Conservation (phyloP, 2,888 invertebrate genomes). For the Stratiomys singularior region DNA sequence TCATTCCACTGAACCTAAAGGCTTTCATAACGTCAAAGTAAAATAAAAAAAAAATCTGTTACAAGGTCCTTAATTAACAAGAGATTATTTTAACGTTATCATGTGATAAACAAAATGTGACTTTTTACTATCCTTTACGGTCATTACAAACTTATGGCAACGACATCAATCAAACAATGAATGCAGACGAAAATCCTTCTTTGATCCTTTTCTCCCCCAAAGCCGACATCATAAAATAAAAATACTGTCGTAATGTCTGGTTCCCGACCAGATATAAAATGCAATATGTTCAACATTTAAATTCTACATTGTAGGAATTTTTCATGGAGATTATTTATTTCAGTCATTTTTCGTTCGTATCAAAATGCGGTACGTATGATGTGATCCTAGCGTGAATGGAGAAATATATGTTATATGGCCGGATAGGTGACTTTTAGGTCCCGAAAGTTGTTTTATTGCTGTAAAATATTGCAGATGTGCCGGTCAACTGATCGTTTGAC, state of each 20-base stretch:
- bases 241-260: background rate
- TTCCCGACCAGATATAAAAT: background rate
- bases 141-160: too few species aligned
- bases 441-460: background rate
- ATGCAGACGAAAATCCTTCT: too few species aligned
- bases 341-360: constrained; percentile 4
- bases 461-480: background rate
- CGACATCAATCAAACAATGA: too few species aligned
- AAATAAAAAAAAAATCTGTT: too few species aligned
- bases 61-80: too few species aligned
- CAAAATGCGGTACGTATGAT: background rate
- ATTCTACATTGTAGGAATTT: constrained; percentile 7
- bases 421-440: background rate
- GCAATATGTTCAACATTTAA: background rate
- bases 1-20: too few species aligned
- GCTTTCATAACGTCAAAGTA: too few species aligned
- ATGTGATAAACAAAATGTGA: too few species aligned
- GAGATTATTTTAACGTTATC: too few species aligned
- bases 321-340: background rate
- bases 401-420: background rate
- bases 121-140: too few species aligned
- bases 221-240: too few species aligned
- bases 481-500: background rate
- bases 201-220: too few species aligned
- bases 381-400: background rate